Percentiles rank a stretch among this genome's conserved stretches.
phyloP scores from a whole-genome alignment of 1,140 invertebrate species.

The Melitaea cinxia region DNA sequence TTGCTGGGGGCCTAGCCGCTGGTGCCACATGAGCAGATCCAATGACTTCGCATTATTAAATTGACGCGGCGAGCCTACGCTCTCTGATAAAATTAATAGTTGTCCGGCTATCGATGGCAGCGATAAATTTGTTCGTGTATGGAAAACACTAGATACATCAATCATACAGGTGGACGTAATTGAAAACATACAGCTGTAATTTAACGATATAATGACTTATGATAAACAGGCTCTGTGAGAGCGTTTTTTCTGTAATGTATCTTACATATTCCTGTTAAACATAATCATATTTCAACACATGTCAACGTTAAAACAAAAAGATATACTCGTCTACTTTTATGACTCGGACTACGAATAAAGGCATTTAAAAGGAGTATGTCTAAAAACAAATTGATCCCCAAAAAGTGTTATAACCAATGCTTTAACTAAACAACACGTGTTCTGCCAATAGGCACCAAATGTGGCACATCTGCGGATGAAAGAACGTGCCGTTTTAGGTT shows the following conservation, averaged over 20 bases:
- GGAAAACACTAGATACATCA: slow-evolving; percentile 62
- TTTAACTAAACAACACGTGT: slow-evolving; percentile 53
- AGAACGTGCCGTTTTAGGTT: slow-evolving; percentile 73
- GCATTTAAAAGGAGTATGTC: not conserved
- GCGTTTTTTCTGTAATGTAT: not conserved
- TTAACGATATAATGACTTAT: slow-evolving; percentile 46
- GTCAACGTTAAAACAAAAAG: not conserved
- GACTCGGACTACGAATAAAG: not conserved
- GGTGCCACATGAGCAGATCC: slow-evolving; percentile 46
- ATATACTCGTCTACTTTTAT: not conserved
- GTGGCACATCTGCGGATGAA: slow-evolving; percentile 64
- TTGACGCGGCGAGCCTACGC: slow-evolving; percentile 44
- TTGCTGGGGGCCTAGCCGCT: slow-evolving; percentile 50
- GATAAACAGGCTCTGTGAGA: slow-evolving; percentile 13
- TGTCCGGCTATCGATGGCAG: slow-evolving; percentile 58
- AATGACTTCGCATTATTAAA: slow-evolving; percentile 67
- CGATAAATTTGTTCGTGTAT: slow-evolving; percentile 69
- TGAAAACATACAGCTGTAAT: slow-evolving; percentile 66
- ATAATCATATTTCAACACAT: too few relatives aligned
- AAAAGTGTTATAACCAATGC: not conserved
- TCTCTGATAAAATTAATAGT: slow-evolving; percentile 66
- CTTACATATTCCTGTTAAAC: not conserved
- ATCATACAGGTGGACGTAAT: slow-evolving; percentile 63
- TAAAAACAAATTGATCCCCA: not conserved
- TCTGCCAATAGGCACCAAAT: slow-evolving; percentile 62